Conservation (phyloP, 2,797 vertebrate species). For the Parauchenoglanis ngamensis region DNA sequence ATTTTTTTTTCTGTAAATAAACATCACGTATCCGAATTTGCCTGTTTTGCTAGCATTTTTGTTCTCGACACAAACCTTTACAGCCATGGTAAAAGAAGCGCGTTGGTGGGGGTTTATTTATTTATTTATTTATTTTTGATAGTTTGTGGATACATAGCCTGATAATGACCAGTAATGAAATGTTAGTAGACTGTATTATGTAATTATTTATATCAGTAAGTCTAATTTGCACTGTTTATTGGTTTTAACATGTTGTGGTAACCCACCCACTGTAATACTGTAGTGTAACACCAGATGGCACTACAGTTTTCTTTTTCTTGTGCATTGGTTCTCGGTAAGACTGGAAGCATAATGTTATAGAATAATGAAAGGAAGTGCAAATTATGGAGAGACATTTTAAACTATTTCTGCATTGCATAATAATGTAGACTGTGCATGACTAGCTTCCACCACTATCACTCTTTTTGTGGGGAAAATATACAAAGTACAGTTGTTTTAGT, state of each 20-base stretch:
- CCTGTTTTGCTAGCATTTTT: not conserved
- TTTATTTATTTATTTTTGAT: not conserved
- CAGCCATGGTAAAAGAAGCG: not conserved
- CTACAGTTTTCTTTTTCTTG: conserved; percentile 25
- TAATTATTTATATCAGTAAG: not conserved
- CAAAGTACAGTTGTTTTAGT: not conserved
- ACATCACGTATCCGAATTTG: not conserved
- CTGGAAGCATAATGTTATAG: not conserved
- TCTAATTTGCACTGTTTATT: not conserved
- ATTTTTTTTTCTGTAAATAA: conserved; percentile 5
- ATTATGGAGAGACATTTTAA: not conserved
- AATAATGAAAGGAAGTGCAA: not conserved
- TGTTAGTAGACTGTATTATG: not conserved
- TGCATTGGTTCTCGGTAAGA: not conserved
- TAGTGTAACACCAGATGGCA: conserved; percentile 58
- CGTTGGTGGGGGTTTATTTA: not conserved
- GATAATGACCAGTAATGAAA: not conserved
- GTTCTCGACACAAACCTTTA: not conserved
- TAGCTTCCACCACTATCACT: not conserved
- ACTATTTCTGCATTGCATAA: not conserved
- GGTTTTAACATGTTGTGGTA: not conserved
- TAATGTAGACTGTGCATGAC: not conserved
- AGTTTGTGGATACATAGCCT: not conserved
- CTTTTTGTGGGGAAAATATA: not conserved
- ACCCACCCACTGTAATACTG: conserved; percentile 27